Evolutionary conservation across 2,888 invertebrate species (phyloP), one percentile per base, ranked within the genome.

Genomic region (Coenonympha glycerion): DNA sequence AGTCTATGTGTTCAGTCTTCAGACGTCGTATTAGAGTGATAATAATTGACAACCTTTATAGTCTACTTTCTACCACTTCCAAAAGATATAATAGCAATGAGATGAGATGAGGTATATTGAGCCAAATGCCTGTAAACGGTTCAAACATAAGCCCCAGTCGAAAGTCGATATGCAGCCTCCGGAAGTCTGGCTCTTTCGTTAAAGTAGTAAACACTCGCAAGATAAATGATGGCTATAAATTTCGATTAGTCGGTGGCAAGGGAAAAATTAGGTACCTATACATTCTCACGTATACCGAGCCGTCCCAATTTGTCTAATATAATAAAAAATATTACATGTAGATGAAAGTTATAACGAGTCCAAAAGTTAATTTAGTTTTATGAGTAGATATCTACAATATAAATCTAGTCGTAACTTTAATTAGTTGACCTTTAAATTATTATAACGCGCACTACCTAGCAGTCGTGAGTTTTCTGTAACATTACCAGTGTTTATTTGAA

Each of bases 401-500:
- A n/a, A n/a, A n/a, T n/a, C n/a, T n/a, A n/a, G n/a, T n/a, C n/a
- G n/a, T n/a, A n/a, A n/a, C n/a, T n/a, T n/a, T n/a, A n/a, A n/a
- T n/a, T n/a, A n/a, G n/a, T n/a, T n/a, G n/a, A n/a, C n/a, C n/a
- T 40, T 16, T 26, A 40, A 24, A 16, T 13, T 22, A 18, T 11
- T 5, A 6, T 36, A 19, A 49, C 21, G 8, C 30, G 30, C 19
- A 15, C 9, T 9, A 36, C 39, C 48, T n/a, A n/a, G n/a, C n/a
- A n/a, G n/a, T n/a, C n/a, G n/a, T n/a, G 48, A 51, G 50, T 48
- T 21, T 28, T 47, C 49, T 47, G 40, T 34, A 13, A 16, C 47
- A 30, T 45, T 15, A 36, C 37, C 47, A 30, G 41, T 33, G 41
- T 21, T 46, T 19, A 52, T 56, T 56, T 56, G 41, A 53, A 48